phyloP scores from a whole-genome alignment of 2,797 vertebrate genomes.

The Pyrocephalus nanus region DNA sequence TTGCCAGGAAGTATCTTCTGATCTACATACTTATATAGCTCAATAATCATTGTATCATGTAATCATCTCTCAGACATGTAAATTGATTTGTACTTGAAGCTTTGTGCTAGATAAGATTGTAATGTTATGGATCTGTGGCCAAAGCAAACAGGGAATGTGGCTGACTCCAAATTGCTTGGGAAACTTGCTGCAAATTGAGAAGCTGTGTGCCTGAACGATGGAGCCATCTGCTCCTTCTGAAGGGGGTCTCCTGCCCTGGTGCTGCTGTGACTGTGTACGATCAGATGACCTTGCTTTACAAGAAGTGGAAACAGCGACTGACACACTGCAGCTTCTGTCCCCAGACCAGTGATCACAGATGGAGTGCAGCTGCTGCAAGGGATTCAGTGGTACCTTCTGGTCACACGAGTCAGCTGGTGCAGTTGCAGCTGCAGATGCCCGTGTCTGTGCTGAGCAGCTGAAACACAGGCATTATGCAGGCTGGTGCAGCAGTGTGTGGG shows the following conservation, averaged over 20 bases:
- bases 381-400: conserved; percentile 18
- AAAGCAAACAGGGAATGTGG: not conserved
- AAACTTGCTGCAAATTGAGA: not conserved
- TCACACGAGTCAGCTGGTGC: conserved; percentile 19
- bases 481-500: not conserved
- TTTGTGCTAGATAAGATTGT: conserved; percentile 15
- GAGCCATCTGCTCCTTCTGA: conserved; percentile 27
- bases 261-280: not conserved
- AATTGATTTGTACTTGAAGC: conserved; percentile 10
- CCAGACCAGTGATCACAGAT: conserved; percentile 22
- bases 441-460: conserved; percentile 27
- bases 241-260: not conserved
- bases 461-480: not conserved
- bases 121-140: conserved; percentile 3
- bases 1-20: not conserved
- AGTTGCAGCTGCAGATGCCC: conserved; percentile 40
- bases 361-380: conserved; percentile 44
- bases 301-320: not conserved
- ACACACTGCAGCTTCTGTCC: conserved; percentile 18
- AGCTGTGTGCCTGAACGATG: not conserved
- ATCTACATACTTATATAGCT: not conserved
- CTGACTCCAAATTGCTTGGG: not conserved
- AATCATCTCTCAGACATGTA: not conserved
- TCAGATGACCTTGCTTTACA: conserved; percentile 37
- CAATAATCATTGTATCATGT: not conserved